A percentile compares a stretch with the other conserved stretches of the same genome.
These are phyloP conservation scores for Gobius niger DNA, from an alignment of 2,113 vertebrate species.

Conservation along the genomic window DNA sequence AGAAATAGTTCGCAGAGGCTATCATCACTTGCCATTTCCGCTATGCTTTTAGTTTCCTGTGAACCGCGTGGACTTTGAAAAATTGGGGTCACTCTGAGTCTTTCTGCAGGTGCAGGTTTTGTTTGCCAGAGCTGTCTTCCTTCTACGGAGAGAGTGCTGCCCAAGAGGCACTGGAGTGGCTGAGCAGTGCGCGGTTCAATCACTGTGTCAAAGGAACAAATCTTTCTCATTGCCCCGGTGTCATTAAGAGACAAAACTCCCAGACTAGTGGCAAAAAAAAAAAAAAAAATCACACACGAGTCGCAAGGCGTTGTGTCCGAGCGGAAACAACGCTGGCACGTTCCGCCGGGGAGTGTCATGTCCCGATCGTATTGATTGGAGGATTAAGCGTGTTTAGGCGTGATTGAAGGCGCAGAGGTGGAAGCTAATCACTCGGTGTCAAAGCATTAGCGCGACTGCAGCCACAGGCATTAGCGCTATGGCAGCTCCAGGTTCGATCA, in stretches of 20 bases:
- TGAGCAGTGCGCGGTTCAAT: constrained; percentile 26
- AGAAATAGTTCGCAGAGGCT: constrained; percentile 39
- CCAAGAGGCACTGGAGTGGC: constrained; percentile 23
- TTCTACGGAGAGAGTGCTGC: constrained; percentile 30
- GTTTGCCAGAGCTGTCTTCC: constrained; percentile 28
- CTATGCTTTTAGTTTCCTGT: constrained; percentile 42
- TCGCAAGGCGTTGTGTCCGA: neutral
- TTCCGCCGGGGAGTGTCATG: neutral
- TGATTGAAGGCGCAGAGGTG: constrained; percentile 28
- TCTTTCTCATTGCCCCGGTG: constrained; percentile 15
- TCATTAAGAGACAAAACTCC: neutral
- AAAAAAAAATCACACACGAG: neutral
- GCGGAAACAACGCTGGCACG: constrained; percentile 2
- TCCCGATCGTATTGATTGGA: constrained; percentile 27
- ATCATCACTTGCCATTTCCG: constrained; percentile 52
- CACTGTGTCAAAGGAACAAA: constrained; percentile 34
- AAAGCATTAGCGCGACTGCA: constrained; percentile 27
- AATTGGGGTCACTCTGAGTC: constrained; percentile 54
- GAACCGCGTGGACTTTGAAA: constrained; percentile 58
- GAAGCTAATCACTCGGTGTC: constrained; percentile 55
- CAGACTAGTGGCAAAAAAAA: constrained; percentile 9
- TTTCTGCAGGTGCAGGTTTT: constrained; percentile 8
- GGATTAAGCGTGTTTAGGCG: constrained; percentile 45
- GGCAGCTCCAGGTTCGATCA: constrained; percentile 22
- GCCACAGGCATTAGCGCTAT: neutral